A percentile compares a stretch with the other conserved stretches of the same genome.
Conservation (phyloP, 2,113 vertebrate genomes). For the Balaenoptera acutorostrata region DNA sequence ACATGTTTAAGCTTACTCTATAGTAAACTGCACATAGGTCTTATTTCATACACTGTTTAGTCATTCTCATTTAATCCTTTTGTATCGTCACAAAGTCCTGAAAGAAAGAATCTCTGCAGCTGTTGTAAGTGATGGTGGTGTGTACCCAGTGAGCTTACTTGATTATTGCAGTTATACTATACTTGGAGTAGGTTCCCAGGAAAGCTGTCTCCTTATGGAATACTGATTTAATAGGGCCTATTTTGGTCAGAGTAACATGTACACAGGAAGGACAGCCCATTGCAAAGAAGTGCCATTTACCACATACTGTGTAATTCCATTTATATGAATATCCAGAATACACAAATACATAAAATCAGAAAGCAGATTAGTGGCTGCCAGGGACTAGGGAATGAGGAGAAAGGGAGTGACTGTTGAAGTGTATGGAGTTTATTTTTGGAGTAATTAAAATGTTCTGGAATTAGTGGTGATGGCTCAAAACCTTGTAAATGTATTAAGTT, state of each 20-base stretch:
- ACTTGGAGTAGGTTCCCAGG: neutral
- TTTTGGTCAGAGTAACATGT: neutral
- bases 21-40: constrained; percentile 13
- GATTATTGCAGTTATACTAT: neutral
- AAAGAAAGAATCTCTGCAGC: neutral
- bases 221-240: neutral
- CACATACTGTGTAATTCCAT: neutral
- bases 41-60: constrained; percentile 20
- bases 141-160: neutral
- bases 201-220: neutral
- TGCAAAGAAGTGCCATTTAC: neutral
- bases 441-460: neutral
- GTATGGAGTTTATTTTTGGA: neutral
- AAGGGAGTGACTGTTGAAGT: neutral
- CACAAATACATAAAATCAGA: neutral
- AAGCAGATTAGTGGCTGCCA: neutral
- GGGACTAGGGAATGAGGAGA: neutral
- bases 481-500: neutral
- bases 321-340: neutral
- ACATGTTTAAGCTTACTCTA: neutral
- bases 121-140: neutral
- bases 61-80: constrained; percentile 24
- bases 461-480: neutral
- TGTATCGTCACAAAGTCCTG: neutral
- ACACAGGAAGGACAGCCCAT: neutral